Base-by-base conservation (phyloP, 1,140 invertebrate species). In the Euwallacea similis region DNA sequence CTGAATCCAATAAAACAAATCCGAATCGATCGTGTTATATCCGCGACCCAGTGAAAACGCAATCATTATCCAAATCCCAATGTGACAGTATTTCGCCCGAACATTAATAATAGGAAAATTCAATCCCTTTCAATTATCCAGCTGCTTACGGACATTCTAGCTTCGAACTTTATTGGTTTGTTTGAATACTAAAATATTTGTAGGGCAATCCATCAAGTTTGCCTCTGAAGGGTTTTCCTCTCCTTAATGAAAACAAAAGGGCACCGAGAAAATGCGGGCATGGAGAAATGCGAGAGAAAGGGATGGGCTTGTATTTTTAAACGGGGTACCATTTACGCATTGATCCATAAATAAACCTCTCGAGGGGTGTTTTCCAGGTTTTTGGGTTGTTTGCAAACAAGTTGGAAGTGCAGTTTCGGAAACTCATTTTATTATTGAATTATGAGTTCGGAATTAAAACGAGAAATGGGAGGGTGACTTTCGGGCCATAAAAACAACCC, bases 171-270 rank as follows among this genome's bases (percentile, higher is more conserved):
- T 75, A 77, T 75, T 72, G 73, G 74, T 61, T 74, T 73, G 75
- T 76, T 77, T 77, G 76, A 76, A 77, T 77, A 75, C 73, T 77
- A 77, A 77, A 77, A 77, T 77, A 76, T 77, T 77, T 77, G 76
- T 75, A 64, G 65, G 75, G 75, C 74, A 77, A 77, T 77, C 76
- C 75, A 77, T 77, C 76, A 77, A 76, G 73, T 65, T 72, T 21
- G 64, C 61, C 41, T 61, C 64, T 65, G 64, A 64, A 66, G 61
- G 44, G 66, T 62, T 64, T 75, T 58, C 59, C 47, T 7, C 50
- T 64, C 47, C 60, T 54, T 56, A 71, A 50, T 42, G 70, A 66
- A 74, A 74, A 71, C 69, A 74, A 74, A 74, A 72, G 70, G 53
- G 55, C 69, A 53, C 13, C 62, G 21, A 10, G 61, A 71, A 64